Evolutionary conservation across 1,140 invertebrate genomes (phyloP).

Genomic region (Drosophila ogumai): DNA sequence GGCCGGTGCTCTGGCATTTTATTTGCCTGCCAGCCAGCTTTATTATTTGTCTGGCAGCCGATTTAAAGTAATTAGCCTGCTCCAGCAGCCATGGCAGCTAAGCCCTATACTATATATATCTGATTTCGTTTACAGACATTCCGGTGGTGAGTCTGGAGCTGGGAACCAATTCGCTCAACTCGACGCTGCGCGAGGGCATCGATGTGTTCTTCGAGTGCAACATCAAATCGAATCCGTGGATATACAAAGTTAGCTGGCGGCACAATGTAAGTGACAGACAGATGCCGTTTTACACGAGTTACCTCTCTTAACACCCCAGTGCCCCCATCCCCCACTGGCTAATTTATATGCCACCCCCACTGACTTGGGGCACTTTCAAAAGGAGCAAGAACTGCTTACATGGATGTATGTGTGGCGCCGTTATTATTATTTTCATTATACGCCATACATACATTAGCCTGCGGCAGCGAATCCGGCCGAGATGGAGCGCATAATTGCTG

Average conservation of each 20-base stretch:
- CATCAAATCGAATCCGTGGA: conserved; percentile 95
- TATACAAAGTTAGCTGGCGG: conserved; percentile 93
- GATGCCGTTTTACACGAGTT: conserved; percentile 7
- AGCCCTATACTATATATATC: background rate
- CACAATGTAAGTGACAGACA: conserved; percentile 90
- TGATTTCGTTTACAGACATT: conserved; percentile 87
- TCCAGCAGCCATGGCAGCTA: conserved; percentile 25
- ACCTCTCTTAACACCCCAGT: background rate
- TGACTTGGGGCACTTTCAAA: conserved; percentile 8
- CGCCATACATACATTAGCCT: conserved; percentile 68
- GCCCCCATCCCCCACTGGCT: conserved; percentile 1
- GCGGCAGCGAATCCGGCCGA: conserved; percentile 36
- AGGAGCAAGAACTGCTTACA: background rate
- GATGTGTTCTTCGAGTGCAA: conserved; percentile 96
- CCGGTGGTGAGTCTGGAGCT: conserved; percentile 92
- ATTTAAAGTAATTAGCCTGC: conserved; percentile 48
- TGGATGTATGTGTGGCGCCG: background rate
- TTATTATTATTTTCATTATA: conserved; percentile 77
- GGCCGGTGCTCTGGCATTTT: conserved; percentile 25
- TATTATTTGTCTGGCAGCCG: conserved; percentile 42
- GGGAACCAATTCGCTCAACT: conserved; percentile 92
- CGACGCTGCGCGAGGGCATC: conserved; percentile 91
- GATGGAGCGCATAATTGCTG: conserved; percentile 68
- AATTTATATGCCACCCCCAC: conserved; percentile 13
- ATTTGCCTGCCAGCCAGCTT: conserved; percentile 47